These are phyloP conservation scores for Caloenas nicobarica DNA, from an alignment of 2,113 vertebrate species.

Conservation along the genomic window DNA sequence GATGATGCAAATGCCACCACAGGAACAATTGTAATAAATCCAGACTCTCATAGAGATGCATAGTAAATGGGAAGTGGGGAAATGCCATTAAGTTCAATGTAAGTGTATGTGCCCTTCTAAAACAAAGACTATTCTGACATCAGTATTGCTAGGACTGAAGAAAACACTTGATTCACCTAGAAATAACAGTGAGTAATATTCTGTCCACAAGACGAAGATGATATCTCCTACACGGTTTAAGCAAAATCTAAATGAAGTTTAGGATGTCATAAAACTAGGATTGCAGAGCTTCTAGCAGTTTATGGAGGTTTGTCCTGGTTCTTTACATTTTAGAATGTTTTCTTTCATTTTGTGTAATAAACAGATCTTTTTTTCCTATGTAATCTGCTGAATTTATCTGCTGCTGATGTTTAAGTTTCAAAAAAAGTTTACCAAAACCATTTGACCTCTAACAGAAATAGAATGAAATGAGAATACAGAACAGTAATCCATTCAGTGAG, in stretches of 20 bases:
- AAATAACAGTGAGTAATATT: neutral
- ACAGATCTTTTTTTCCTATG: neutral
- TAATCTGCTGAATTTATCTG: slow-evolving; percentile 45
- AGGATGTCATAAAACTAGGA: neutral
- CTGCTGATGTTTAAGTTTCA: slow-evolving; percentile 35
- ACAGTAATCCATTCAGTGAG: slow-evolving; percentile 50
- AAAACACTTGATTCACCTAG: neutral
- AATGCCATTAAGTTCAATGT: neutral
- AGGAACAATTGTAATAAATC: neutral
- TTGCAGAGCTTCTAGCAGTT: neutral
- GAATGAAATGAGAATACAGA: slow-evolving; percentile 57
- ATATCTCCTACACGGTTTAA: neutral
- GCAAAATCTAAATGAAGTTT: neutral
- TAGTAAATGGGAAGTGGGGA: neutral
- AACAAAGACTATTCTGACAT: neutral
- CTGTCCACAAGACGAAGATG: neutral
- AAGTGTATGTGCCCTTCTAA: neutral
- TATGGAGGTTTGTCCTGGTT: neutral
- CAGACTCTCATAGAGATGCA: neutral
- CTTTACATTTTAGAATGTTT: neutral
- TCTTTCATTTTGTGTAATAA: slow-evolving; percentile 11
- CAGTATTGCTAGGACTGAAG: neutral
- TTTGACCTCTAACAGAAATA: slow-evolving; percentile 51
- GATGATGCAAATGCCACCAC: neutral
- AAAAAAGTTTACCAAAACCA: slow-evolving; percentile 48